Evolutionary conservation across 2,888 invertebrate genomes (phyloP), one percentile per base, ranked within the genome.

Genomic region (Neocrepidodera transversa): DNA sequence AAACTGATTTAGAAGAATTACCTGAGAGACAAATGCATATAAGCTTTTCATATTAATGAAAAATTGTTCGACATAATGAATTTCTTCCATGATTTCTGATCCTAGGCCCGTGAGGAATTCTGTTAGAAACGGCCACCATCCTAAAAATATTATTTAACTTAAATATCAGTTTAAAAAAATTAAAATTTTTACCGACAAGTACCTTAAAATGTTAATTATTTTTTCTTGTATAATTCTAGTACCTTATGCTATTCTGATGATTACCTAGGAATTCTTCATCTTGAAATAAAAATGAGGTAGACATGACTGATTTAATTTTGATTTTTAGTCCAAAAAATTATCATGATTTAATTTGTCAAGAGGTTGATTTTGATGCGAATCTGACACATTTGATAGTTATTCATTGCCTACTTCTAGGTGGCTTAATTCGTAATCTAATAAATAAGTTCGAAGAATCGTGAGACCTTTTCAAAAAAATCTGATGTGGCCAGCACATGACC

Each of bases 11-110:
- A n/a, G n/a, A n/a, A n/a, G n/a, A n/a, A n/a, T 68, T 71, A 78
- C 78, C 73, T 79, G 79, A 35, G 76, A 78, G 20, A 74, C 69
- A 56, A 79, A 75, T 2, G 74, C 68, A 57, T 78, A 79, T 50
- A 78, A 69, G 55, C 71, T 72, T 38, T 72, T 70, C 65, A 77
- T 69, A 60, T 71, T 74, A 18, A 79, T 74, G 59, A 77, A 76
- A 58, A 77, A 70, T 43, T 71, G 75, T 63, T 79, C 79, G 60
- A 76, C 70, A 50, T 69, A 71, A 45, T 75, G 73, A 18, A 79
- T 68, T 68, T 77, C 77, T 52, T 69, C 68, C 60, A 73, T 65
- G 13, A 74, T 52, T 60, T 67, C 68, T 13, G 42, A 32, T 42
- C 50, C 63, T 20, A 69, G n/a, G 30, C 48, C 59, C 10, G 57